Evolutionary conservation across 2,797 vertebrate genomes (phyloP).

Genomic region (Sebastes itinus): DNA sequence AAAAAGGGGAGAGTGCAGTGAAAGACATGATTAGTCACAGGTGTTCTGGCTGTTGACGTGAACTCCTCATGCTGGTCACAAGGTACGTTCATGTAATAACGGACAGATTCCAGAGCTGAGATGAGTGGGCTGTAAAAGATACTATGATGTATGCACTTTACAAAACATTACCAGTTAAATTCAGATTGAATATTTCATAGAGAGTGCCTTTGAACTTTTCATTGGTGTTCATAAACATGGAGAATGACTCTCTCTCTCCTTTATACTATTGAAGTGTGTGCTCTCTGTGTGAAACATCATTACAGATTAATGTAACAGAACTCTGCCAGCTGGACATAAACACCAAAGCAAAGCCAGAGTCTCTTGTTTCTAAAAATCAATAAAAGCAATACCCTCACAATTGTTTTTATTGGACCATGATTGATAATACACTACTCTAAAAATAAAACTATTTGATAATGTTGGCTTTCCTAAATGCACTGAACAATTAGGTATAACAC

Average conservation of each 20-base stretch:
- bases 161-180: slow-evolving; percentile 8
- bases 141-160: slow-evolving; percentile 35
- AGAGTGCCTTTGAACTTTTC: slow-evolving; percentile 2
- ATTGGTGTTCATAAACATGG: not conserved
- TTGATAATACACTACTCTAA: not conserved
- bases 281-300: not conserved
- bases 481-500: not conserved
- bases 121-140: slow-evolving; percentile 59
- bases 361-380: slow-evolving; percentile 32
- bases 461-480: not conserved
- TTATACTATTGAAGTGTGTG: not conserved
- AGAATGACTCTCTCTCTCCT: not conserved
- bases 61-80: slow-evolving; percentile 51
- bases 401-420: slow-evolving; percentile 23
- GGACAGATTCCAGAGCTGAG: slow-evolving; percentile 49
- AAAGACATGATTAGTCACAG: slow-evolving; percentile 74
- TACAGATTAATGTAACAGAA: slow-evolving; percentile 7
- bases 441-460: slow-evolving; percentile 2
- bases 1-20: slow-evolving; percentile 58
- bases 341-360: not conserved
- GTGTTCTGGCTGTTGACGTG: slow-evolving; percentile 67
- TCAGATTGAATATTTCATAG: slow-evolving; percentile 11
- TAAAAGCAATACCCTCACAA: slow-evolving; percentile 24
- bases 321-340: slow-evolving; percentile 19
- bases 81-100: slow-evolving; percentile 44